Evolutionary conservation across 2,888 invertebrate genomes (phyloP).

Genomic region (Dendrolimus houi): DNA sequence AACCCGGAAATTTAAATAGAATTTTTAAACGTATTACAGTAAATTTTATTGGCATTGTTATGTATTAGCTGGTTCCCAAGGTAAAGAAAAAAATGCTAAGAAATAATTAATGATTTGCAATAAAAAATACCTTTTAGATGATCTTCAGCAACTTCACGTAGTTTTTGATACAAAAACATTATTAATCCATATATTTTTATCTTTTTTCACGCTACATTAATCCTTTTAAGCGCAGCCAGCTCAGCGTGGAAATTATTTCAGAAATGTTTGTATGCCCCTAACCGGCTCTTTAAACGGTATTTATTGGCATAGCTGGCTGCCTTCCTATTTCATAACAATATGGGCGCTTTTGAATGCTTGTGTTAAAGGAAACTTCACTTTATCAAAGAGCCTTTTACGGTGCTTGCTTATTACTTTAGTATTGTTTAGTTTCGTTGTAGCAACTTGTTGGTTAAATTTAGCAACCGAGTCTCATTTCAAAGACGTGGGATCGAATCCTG

Average conservation of each 20-base stretch:
- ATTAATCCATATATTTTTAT: not conserved
- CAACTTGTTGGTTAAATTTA: not conserved
- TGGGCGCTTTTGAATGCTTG: constrained; percentile 30
- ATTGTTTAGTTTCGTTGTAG: not conserved
- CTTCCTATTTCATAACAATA: constrained; percentile 27
- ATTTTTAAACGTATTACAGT: too few species aligned
- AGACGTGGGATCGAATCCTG: too few species aligned
- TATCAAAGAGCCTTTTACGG: constrained; percentile 34
- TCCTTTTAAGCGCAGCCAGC: not conserved
- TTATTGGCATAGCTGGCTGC: constrained; percentile 12
- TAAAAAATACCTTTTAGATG: too few species aligned
- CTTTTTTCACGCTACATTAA: not conserved
- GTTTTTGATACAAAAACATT: not conserved
- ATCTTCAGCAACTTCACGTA: too few species aligned
- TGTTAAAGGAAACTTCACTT: constrained; percentile 34
- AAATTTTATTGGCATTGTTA: too few species aligned
- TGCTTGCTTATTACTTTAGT: constrained; percentile 12
- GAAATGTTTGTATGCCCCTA: not conserved
- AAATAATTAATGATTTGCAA: too few species aligned
- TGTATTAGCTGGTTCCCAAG: too few species aligned
- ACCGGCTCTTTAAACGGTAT: constrained; percentile 19
- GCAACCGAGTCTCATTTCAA: too few species aligned
- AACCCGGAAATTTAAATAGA: too few species aligned
- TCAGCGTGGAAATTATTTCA: not conserved
- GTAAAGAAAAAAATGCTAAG: too few species aligned